These are phyloP conservation scores for Criorhina ranunculi DNA, from an alignment of 2,888 invertebrate genomes.

Conservation along the genomic window DNA sequence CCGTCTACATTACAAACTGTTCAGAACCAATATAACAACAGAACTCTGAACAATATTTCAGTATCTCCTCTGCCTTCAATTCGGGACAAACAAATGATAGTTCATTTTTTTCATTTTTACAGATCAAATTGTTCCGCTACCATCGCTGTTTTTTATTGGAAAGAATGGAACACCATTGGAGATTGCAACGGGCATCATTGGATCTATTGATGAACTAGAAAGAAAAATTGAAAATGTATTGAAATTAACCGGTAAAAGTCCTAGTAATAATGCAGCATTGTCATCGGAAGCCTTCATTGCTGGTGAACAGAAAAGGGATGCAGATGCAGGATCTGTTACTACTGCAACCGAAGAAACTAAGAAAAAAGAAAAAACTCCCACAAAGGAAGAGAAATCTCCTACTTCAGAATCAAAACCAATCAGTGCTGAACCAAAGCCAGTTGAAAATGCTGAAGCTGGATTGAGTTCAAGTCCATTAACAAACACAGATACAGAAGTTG, in stretches of 20 bases:
- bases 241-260: slow-evolving; percentile 75
- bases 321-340: slow-evolving; percentile 77
- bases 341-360: background rate
- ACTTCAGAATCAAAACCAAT: slow-evolving; percentile 8
- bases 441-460: slow-evolving; percentile 40
- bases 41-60: no score
- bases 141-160: slow-evolving; percentile 95
- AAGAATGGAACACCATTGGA: slow-evolving; percentile 92
- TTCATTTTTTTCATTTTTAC: slow-evolving; percentile 44
- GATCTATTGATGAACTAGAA: slow-evolving; percentile 87
- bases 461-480: slow-evolving; percentile 41
- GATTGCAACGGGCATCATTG: slow-evolving; percentile 88
- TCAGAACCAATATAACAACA: no score
- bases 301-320: slow-evolving; percentile 88
- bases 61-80: no score
- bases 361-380: slow-evolving; percentile 4
- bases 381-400: slow-evolving; percentile 10
- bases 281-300: slow-evolving; percentile 67
- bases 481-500: slow-evolving; percentile 16
- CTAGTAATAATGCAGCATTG: slow-evolving; percentile 15
- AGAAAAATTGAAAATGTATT: slow-evolving; percentile 88
- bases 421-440: slow-evolving; percentile 10
- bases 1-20: no score
- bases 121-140: slow-evolving; percentile 91
- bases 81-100: no score